phyloP scores from a whole-genome alignment of 2,888 invertebrate species.

The Taphrorychus bicolor region DNA sequence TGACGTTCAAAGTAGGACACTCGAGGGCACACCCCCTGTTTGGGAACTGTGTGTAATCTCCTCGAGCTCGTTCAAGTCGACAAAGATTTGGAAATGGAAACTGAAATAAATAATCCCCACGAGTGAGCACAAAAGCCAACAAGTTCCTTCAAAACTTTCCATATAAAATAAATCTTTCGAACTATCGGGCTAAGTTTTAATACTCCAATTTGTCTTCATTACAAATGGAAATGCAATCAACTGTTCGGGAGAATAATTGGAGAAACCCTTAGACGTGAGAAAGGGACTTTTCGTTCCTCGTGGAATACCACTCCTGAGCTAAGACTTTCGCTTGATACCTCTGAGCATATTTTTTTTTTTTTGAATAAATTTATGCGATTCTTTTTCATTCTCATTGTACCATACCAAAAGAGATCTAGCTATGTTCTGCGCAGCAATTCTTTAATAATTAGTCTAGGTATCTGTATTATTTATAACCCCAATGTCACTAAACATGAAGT shows the following conservation, averaged over 20 bases:
- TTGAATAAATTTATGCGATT: too few species aligned
- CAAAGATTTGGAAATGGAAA: slow-evolving; percentile 24
- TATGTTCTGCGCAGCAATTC: too few species aligned
- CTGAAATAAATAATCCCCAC: slow-evolving; percentile 35
- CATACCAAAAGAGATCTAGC: too few species aligned
- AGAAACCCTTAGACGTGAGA: slow-evolving; percentile 40
- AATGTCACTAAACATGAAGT: too few species aligned
- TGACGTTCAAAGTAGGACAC: background rate
- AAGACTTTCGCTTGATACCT: background rate
- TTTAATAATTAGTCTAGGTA: too few species aligned
- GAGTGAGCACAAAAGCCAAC: slow-evolving; percentile 44
- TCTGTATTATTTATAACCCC: too few species aligned
- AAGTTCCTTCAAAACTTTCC: slow-evolving; percentile 45
- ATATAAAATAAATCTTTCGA: slow-evolving; percentile 50
- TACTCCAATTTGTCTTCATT: slow-evolving; percentile 53
- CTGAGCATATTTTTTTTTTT: too few species aligned
- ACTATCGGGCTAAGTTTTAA: slow-evolving; percentile 49
- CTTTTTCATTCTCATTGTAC: too few species aligned
- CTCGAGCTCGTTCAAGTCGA: background rate
- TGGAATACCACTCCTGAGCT: slow-evolving; percentile 3
- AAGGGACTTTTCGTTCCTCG: background rate
- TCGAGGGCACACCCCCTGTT: background rate
- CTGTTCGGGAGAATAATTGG: slow-evolving; percentile 50
- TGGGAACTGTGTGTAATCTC: background rate
- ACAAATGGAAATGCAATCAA: slow-evolving; percentile 53